Base-by-base conservation (phyloP, 2,113 vertebrate species). In the Syrmaticus mikado region DNA sequence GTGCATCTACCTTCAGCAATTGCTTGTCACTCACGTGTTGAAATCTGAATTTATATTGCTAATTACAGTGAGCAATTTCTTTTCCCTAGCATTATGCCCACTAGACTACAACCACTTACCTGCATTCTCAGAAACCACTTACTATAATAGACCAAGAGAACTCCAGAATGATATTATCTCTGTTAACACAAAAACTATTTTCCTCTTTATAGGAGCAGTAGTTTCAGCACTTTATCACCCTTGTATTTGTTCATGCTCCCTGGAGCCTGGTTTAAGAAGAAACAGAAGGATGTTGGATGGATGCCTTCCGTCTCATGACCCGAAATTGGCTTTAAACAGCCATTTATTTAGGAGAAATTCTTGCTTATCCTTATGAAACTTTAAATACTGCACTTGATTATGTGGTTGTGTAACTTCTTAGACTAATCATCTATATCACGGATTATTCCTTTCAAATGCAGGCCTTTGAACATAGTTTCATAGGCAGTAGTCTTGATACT, bases 31-130 rank as follows among this genome's bases (percentile, higher is more conserved):
- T 92, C 52, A 89, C 87, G 52, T 95, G 91, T 94, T 96, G 96
- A 85, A 95, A 95, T 96, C 68, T 91, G 89, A 85, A 92, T 96
- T 94, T 94, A 93, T 93, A 91, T 93, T 91, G 79, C 94, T 95
- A 95, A 95, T 96, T 95, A 87, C 75, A 82, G 34, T 2, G 16
- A 91, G 60, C 27, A 28, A 77, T 94, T 88, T 89, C 62, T 72
- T 73, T 75, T 91, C 30, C 52, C 32, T 80, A 89, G 41, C 28
- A 40, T 76, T 68, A 32, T 87, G 79, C 87, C 64, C 76, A 93
- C 64, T 67, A 22, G 60, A 85, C 41, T 80, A 46, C 46, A 76
- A 67, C 57, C 57, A 82, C 68, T 94, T 61, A 74, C 72, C 46
- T 80, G 87, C 82, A n/a, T 86, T 92, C 61, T 71, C 82, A 91